Evolutionary conservation across 1,140 invertebrate genomes (phyloP), one percentile per base, ranked within the genome.

Genomic region (Lerema accius): DNA sequence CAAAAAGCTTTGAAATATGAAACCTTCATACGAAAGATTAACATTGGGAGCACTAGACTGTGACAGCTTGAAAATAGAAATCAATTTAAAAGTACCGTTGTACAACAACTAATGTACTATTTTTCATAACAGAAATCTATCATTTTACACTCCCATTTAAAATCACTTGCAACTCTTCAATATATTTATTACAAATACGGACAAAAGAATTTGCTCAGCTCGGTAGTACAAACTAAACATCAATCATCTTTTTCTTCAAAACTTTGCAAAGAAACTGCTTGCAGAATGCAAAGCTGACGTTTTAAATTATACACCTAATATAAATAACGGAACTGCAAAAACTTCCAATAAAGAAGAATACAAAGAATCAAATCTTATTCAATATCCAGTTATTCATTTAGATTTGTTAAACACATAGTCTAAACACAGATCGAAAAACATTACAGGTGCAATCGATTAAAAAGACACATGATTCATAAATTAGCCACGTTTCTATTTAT

Each of bases 171-270:
- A 56, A 42, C 19, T 10, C 23, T 11, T 55, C 16, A 28, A 7
- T 13, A 42, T 28, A 13, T 43, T 43, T 4, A 32, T n/a, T n/a
- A 32, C 23, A 56, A 56, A 56, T 43, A 56, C 4, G n/a, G 13
- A 56, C 39, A 28, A 45, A 56, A 56, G 53, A 56, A 56, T 40
- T 10, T 32, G 40, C 26, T 14, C 39, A 45, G 53, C 28, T 56
- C 55, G 46, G 40, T 45, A 23, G 16, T 45, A 59, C 32, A 45
- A 26, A 37, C 26, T 45, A 28, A 19, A 46, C 43, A 59, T 59
- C 43, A 48, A 59, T 59, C 55, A 59, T 59, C 42, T 59, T 59
- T 58, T 59, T 59, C 42, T 46, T 26, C 55, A 46, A 59, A 46
- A 46, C 10, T 37, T 48, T 59, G 17, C 42, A 59, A 59, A 59